Conservation (phyloP, 1,140 invertebrate genomes). For the Mamestra configurata region DNA sequence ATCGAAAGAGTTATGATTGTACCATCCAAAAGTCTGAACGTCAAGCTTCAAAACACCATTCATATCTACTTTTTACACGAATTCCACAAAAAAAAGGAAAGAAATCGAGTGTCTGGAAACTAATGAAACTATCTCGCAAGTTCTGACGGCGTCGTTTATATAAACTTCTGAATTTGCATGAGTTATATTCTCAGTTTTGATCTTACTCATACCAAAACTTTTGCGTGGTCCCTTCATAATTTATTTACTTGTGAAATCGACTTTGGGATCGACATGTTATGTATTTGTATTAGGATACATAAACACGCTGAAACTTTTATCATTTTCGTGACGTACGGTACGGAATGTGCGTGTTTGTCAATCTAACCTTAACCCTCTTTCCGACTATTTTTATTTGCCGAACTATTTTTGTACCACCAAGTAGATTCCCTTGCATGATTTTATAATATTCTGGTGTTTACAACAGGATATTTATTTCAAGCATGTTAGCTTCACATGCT, state of each 20-base stretch:
- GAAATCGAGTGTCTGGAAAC: slow-evolving; percentile 50
- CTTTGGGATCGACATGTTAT: slow-evolving; percentile 44
- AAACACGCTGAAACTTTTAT: slow-evolving; percentile 36
- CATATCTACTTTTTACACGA: neutral
- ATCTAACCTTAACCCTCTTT: neutral
- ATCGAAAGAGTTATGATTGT: slow-evolving; percentile 7
- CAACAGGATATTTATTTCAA: neutral
- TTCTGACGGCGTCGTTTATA: slow-evolving; percentile 54
- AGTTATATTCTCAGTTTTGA: slow-evolving; percentile 56
- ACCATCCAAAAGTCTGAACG: slow-evolving; percentile 10
- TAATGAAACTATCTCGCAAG: slow-evolving; percentile 56
- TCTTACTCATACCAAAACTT: slow-evolving; percentile 53
- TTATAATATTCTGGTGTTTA: neutral
- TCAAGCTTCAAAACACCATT: slow-evolving; percentile 20
- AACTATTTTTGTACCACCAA: neutral
- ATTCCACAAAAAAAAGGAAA: slow-evolving; percentile 36
- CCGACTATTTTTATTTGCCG: slow-evolving; percentile 1
- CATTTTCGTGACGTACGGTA: neutral
- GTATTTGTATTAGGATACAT: slow-evolving; percentile 12
- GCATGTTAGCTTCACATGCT: neutral
- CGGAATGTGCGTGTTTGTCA: slow-evolving; percentile 22
- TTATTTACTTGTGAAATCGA: slow-evolving; percentile 54
- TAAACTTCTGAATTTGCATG: slow-evolving; percentile 55
- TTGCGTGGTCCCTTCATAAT: slow-evolving; percentile 39
- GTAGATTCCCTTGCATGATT: neutral